phyloP scores from a whole-genome alignment of 2,888 invertebrate species.

The Torymus aiolomorphi region DNA sequence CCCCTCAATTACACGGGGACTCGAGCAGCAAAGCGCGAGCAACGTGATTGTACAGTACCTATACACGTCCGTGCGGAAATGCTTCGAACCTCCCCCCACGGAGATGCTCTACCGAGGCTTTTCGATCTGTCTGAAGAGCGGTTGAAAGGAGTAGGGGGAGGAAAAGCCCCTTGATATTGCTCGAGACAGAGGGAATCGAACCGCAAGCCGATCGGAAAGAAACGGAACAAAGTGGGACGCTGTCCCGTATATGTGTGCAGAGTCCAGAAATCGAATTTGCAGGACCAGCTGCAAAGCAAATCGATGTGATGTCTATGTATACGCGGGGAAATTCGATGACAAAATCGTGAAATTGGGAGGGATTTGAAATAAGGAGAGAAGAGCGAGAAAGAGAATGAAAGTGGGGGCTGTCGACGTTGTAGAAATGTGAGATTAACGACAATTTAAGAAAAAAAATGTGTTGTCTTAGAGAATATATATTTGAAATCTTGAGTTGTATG shows the following conservation, averaged over 20 bases:
- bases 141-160: conserved; percentile 26
- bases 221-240: conserved; percentile 13
- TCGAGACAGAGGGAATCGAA: conserved; percentile 14
- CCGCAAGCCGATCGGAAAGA: conserved; percentile 40
- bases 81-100: neutral
- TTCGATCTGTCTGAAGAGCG: conserved; percentile 36
- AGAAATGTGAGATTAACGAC: no score
- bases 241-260: neutral
- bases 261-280: conserved; percentile 20
- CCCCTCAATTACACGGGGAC: conserved; percentile 39
- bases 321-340: neutral
- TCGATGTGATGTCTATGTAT: neutral
- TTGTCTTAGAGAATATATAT: no score
- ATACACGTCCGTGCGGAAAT: conserved; percentile 32
- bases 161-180: neutral
- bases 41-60: conserved; percentile 25
- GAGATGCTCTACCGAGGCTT: conserved; percentile 10
- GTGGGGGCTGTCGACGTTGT: no score
- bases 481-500: no score
- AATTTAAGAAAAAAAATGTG: no score
- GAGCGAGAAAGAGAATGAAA: no score
- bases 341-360: neutral
- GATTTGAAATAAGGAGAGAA: neutral
- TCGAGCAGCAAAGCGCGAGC: conserved; percentile 20
- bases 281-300: conserved; percentile 1